phyloP scores from a whole-genome alignment of 2,113 vertebrate species.

The Proteles cristata region DNA sequence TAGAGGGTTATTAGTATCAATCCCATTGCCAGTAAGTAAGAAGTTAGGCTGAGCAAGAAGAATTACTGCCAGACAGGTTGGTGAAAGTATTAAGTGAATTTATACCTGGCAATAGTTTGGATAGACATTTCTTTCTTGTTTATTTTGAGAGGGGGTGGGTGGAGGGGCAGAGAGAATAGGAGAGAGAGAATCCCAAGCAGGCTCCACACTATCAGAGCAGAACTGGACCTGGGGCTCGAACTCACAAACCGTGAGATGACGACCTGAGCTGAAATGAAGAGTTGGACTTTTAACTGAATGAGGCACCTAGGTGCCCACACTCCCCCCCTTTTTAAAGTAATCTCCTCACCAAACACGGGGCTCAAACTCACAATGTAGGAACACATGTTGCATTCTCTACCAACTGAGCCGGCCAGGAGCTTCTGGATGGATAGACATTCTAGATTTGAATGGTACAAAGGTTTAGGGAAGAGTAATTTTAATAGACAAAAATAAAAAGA shows the following conservation, averaged over 20 bases:
- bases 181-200: too few relatives aligned
- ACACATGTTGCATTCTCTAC: background rate
- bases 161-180: too few relatives aligned
- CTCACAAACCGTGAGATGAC: too few relatives aligned
- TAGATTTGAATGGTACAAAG: background rate
- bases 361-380: background rate
- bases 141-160: too few relatives aligned
- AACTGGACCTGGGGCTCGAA: too few relatives aligned
- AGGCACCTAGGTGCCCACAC: too few relatives aligned
- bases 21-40: background rate
- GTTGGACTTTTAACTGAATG: too few relatives aligned
- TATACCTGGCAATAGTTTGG: background rate
- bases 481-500: background rate
- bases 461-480: background rate
- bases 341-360: background rate
- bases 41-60: background rate
- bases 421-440: background rate
- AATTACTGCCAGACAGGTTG: background rate
- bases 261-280: too few relatives aligned
- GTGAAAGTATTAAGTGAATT: background rate
- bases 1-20: background rate
- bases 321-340: background rate
- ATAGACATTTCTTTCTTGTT: background rate
- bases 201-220: too few relatives aligned
- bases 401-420: background rate